Conservation (phyloP, 2,797 vertebrate genomes). For the Crypturellus tataupa region DNA sequence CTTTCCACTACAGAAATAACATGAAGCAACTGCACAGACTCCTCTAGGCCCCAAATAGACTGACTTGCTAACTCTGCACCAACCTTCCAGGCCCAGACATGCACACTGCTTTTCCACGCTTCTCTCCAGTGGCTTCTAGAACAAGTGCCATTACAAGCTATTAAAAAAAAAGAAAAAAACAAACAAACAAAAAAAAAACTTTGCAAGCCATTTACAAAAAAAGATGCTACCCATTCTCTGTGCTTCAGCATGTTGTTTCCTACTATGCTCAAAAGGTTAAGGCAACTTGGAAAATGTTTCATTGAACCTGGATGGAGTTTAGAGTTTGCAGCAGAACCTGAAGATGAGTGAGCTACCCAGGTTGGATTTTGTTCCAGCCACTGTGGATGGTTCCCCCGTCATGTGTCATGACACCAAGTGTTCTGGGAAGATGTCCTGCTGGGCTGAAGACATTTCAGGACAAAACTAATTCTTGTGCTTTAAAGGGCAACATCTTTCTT, state of each 20-base stretch:
- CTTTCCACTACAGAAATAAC: background rate
- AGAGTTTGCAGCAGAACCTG: background rate
- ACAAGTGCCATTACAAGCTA: background rate
- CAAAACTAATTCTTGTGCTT: background rate
- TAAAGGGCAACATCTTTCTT: background rate
- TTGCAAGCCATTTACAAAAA: background rate
- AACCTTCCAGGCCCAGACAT: background rate
- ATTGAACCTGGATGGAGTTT: background rate
- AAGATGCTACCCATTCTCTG: background rate
- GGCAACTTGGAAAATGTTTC: background rate
- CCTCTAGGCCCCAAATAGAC: background rate
- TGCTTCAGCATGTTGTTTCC: accelerated
- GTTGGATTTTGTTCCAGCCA: background rate
- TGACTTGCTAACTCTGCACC: background rate
- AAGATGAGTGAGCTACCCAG: background rate
- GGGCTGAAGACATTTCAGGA: background rate
- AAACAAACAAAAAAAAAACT: too few relatives aligned
- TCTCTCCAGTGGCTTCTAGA: background rate
- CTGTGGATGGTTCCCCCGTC: accelerated
- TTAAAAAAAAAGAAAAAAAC: background rate
- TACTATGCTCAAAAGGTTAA: background rate
- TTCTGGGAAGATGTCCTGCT: conserved; percentile 41
- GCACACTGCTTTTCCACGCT: background rate
- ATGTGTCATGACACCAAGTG: background rate
- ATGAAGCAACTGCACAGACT: background rate